Percentiles rank a stretch among this genome's conserved stretches.
Conservation (phyloP, 64 coral and sea anemone genomes). For the Actinia tenebrosa region DNA sequence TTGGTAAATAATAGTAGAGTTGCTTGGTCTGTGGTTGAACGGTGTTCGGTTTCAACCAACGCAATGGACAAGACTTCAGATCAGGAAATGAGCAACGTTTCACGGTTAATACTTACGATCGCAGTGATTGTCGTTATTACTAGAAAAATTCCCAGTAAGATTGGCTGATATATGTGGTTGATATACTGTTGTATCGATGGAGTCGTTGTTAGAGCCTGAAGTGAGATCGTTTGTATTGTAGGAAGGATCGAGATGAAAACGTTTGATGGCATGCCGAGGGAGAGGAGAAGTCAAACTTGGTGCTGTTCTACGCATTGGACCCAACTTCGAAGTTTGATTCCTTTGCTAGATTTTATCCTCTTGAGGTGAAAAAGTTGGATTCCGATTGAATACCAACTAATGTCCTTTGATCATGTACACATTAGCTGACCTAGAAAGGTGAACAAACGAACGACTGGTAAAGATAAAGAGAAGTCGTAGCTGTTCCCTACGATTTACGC, state of each 20-base stretch:
- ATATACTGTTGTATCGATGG: conserved; percentile 51
- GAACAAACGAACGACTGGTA: neutral
- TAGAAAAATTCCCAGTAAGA: conserved; percentile 49
- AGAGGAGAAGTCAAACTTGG: conserved; percentile 21
- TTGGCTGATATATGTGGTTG: conserved; percentile 61
- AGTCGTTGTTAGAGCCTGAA: conserved; percentile 34
- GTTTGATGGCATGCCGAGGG: conserved; percentile 34
- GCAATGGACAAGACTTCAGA: neutral
- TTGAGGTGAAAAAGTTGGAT: conserved; percentile 3
- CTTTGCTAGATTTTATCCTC: neutral
- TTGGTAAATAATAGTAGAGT: neutral
- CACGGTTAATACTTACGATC: conserved; percentile 53
- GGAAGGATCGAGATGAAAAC: conserved; percentile 58
- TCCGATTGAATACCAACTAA: neutral
- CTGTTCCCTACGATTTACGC: neutral
- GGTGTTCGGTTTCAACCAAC: conserved; percentile 23
- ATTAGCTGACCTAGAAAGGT: neutral
- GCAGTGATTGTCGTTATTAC: conserved; percentile 48
- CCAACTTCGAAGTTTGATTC: neutral
- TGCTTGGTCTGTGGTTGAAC: neutral
- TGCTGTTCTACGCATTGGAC: conserved; percentile 13
- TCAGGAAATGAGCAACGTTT: conserved; percentile 18
- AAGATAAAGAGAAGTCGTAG: neutral
- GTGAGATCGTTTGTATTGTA: conserved; percentile 58
- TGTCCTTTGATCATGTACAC: conserved; percentile 5